phyloP scores from a whole-genome alignment of 1,140 invertebrate species.

The Anastrepha obliqua region DNA sequence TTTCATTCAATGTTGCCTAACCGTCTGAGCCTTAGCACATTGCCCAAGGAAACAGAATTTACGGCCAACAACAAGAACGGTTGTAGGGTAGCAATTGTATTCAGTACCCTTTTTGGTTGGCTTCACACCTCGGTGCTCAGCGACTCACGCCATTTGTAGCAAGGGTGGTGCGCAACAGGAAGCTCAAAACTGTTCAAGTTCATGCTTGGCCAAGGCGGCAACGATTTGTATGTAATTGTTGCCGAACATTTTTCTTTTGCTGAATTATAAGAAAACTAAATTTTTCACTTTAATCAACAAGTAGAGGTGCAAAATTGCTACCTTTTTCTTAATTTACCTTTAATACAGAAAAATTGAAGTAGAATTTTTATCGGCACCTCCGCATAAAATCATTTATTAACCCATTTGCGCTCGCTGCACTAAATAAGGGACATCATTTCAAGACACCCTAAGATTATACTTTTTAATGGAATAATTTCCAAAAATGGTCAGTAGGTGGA shows the following conservation, averaged over 20 bases:
- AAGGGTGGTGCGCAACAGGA: background rate
- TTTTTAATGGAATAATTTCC: no score
- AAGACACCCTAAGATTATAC: no score
- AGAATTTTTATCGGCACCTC: no score
- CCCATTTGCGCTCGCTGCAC: no score
- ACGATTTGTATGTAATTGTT: constrained; percentile 35
- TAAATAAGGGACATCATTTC: no score
- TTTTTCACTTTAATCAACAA: background rate
- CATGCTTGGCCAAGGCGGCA: constrained; percentile 27
- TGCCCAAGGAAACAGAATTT: background rate
- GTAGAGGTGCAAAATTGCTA: background rate
- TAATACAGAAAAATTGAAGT: no score
- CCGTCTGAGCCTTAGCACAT: background rate
- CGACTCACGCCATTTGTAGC: background rate
- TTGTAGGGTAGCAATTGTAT: constrained; percentile 33
- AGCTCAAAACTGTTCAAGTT: constrained; percentile 16
- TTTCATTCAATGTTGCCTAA: constrained; percentile 9
- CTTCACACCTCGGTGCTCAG: constrained; percentile 1
- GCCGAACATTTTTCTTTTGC: background rate
- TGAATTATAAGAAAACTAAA: background rate
- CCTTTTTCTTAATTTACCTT: no score
- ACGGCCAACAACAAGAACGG: background rate
- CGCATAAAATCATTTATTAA: no score
- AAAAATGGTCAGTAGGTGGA: no score
- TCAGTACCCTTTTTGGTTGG: constrained; percentile 12